These are phyloP conservation scores for Smittia sp. DNA, from an alignment of 2,888 invertebrate genomes.

Conservation along the genomic window DNA sequence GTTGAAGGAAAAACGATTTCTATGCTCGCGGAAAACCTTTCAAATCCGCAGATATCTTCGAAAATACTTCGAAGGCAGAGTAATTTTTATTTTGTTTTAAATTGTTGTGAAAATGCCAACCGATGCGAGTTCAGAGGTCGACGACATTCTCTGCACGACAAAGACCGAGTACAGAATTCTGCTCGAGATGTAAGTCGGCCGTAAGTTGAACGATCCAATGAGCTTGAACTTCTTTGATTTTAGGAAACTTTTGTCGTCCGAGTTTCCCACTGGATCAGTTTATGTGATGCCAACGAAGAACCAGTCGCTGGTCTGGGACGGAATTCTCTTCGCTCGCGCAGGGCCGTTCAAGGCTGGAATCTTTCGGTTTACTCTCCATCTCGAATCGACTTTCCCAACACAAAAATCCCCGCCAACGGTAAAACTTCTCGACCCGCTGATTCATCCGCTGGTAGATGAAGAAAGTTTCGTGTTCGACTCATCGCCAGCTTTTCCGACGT, in stretches of 20 bases:
- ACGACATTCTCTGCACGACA: conserved; percentile 27
- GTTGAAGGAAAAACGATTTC: background rate
- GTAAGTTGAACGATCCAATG: background rate
- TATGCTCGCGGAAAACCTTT: background rate
- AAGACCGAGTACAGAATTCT: conserved; percentile 27
- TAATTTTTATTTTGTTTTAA: background rate
- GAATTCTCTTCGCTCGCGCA: conserved; percentile 13
- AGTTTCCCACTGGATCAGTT: conserved; percentile 17
- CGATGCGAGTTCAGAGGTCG: conserved; percentile 8
- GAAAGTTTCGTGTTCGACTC: conserved; percentile 18
- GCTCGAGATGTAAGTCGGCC: conserved; percentile 18
- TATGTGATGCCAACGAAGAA: conserved; percentile 23
- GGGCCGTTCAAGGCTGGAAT: conserved; percentile 24
- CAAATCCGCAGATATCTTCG: background rate
- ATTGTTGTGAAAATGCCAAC: conserved; percentile 19
- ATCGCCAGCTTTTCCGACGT: conserved; percentile 32
- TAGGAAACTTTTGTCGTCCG: conserved; percentile 24
- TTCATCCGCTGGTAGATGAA: conserved; percentile 8
- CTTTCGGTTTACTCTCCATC: conserved; percentile 24
- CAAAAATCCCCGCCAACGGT: conserved; percentile 10
- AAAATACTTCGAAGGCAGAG: background rate
- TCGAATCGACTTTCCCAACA: conserved; percentile 10
- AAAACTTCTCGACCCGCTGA: background rate
- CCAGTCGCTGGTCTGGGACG: conserved; percentile 18
- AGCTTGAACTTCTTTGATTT: conserved; percentile 5